phyloP scores from a whole-genome alignment of 2,113 vertebrate species.

The Equus przewalskii region DNA sequence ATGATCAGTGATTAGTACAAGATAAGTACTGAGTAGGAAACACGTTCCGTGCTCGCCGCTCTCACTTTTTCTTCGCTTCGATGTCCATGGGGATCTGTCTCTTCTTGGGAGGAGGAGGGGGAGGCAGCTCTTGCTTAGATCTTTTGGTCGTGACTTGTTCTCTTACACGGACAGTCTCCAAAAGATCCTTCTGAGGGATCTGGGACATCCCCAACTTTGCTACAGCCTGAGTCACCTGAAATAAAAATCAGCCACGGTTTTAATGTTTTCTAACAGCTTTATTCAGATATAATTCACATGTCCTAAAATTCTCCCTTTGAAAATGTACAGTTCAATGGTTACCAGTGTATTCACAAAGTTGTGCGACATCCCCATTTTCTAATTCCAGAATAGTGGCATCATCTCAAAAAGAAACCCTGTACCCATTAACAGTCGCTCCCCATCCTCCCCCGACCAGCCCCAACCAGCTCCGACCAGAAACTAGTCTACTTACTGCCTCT shows the following conservation, averaged over 20 bases:
- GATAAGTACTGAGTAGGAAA: not conserved
- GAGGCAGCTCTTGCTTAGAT: constrained; percentile 89
- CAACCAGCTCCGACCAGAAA: not conserved
- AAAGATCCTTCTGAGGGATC: constrained; percentile 87
- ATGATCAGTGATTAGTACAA: not conserved
- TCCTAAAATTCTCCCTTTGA: not conserved
- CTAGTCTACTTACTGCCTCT: not conserved
- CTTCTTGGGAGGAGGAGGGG: constrained; percentile 94
- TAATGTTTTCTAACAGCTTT: not conserved
- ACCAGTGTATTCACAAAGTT: not conserved
- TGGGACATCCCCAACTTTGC: constrained; percentile 90
- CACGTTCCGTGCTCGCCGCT: not conserved
- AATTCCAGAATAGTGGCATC: not conserved
- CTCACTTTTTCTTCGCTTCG: constrained; percentile 93
- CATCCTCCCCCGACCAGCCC: not conserved
- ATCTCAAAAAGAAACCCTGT: not conserved
- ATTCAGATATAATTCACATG: not conserved
- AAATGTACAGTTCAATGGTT: not conserved
- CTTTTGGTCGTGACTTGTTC: constrained; percentile 82
- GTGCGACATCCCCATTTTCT: not conserved
- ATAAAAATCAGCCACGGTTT: not conserved
- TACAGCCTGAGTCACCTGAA: constrained; percentile 94
- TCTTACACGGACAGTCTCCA: constrained; percentile 84
- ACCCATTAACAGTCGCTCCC: not conserved
- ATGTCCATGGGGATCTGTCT: constrained; percentile 91